Base-by-base conservation (phyloP, 1,140 invertebrate genomes). In the Bombyx mandarina region DNA sequence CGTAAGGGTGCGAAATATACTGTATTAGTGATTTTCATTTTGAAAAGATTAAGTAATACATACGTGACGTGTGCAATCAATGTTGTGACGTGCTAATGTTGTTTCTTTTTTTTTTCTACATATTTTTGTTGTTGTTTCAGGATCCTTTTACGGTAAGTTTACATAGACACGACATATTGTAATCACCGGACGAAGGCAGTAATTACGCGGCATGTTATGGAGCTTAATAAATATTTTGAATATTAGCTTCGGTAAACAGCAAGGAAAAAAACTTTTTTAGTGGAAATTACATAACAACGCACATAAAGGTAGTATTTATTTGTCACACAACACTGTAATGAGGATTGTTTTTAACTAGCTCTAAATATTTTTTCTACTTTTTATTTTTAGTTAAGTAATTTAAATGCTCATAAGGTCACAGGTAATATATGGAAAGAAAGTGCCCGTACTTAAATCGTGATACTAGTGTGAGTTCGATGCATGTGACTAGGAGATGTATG, bases 131-230 rank as follows among this genome's bases (percentile, higher is more conserved):
- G 65, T 85, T 81, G 82, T 85, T 85, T 70, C 82, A 85, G 82
- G 82, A 85, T 71, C 79, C 82, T 4, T 85, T 85, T 60, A 82
- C 81, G 81, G 81, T 82, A 72, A 76, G 81, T 54, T 53, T 43
- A 54, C 42, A 18, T 54, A 6, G 52, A 10, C 22, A 54, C 45
- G 45, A 61, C 50, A 47, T 52, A 52, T 45, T 10, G 22, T 46
- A n/a, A 56, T 47, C 55, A 43, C 54, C 10, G 53, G 12, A 45
- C 12, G 26, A 35, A 42, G 53, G 43, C 43, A 45, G n/a, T 55
- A 45, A 51, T 60, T 55, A 43, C 35, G 10, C 12, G 10, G 10
- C 50, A 8, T 57, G 22, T 52, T 45, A 8, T 8, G 1, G 3
- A 46, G 9, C 10, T 18, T 45, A 57, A 45, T 51, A 35, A 57